A percentile compares a stretch with the other conserved stretches of the same genome.
phyloP scores from a whole-genome alignment of 2,888 invertebrate genomes.

The Rhingia campestris region DNA sequence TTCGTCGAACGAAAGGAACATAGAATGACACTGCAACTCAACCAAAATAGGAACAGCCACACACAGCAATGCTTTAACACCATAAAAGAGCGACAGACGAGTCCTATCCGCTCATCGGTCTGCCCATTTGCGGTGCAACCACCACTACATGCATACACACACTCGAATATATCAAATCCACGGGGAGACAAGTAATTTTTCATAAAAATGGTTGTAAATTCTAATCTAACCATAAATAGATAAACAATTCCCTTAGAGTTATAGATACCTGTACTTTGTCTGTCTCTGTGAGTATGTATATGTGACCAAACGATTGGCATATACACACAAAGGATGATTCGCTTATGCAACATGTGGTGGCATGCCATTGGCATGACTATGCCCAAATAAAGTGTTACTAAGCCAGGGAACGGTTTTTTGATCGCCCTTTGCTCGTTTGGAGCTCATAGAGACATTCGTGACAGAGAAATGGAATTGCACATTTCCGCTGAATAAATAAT shows the following conservation, averaged over 20 bases:
- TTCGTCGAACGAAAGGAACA: constrained; percentile 14
- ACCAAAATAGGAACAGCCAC: constrained; percentile 53
- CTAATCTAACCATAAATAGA: constrained; percentile 72
- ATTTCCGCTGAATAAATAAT: constrained; percentile 72
- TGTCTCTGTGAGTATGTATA: background rate
- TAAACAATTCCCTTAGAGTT: constrained; percentile 69
- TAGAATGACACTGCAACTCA: constrained; percentile 1
- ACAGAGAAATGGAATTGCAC: constrained; percentile 69
- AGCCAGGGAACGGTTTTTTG: constrained; percentile 64
- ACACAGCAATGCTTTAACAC: constrained; percentile 44
- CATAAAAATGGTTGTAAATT: constrained; percentile 73
- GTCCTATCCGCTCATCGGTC: constrained; percentile 27
- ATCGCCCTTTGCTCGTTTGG: constrained; percentile 59
- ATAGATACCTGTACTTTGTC: constrained; percentile 23
- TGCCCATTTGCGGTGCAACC: constrained; percentile 59
- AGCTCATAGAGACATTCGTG: constrained; percentile 55
- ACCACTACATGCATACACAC: constrained; percentile 7
- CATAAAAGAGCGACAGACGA: constrained; percentile 50
- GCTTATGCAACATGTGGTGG: constrained; percentile 62
- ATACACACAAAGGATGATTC: constrained; percentile 17
- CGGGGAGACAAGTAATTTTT: constrained; percentile 70
- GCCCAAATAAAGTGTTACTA: constrained; percentile 54
- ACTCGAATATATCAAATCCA: constrained; percentile 47
- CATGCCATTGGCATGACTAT: constrained; percentile 26
- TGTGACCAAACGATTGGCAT: constrained; percentile 9